Conservation (phyloP, 1,140 invertebrate species). For the Drosophila malerkotliana region DNA sequence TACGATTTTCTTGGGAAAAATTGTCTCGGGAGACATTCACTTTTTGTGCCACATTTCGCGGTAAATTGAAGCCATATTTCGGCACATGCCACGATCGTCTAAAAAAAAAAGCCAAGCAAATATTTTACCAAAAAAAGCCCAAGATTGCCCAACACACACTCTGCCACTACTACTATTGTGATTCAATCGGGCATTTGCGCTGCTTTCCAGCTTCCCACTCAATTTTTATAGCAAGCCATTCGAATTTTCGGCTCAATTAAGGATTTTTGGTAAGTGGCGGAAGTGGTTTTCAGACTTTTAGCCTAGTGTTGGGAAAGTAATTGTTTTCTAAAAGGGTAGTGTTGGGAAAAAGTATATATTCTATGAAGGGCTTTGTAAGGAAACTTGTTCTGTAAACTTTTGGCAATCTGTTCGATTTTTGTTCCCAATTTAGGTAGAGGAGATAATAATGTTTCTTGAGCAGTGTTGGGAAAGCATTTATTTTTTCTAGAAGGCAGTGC, state of each 20-base stretch:
- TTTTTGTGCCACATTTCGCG: conserved; percentile 43
- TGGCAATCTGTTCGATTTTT: no score
- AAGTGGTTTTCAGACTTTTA: not conserved
- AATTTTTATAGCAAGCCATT: not conserved
- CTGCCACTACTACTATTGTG: conserved; percentile 10
- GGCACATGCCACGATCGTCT: conserved; percentile 32
- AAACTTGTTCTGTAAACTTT: no score
- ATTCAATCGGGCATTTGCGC: conserved; percentile 1
- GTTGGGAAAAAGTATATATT: no score
- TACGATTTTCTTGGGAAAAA: not conserved
- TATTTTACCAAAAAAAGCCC: no score
- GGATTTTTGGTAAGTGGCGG: conserved; percentile 9
- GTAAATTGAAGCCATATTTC: conserved; percentile 32
- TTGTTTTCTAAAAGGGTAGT: no score
- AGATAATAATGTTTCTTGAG: no score
- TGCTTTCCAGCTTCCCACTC: conserved; percentile 2
- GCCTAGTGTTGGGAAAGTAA: not conserved
- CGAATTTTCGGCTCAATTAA: conserved; percentile 1
- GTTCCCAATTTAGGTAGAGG: no score
- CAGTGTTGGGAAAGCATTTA: no score
- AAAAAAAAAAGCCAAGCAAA: not conserved
- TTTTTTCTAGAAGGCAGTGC: no score
- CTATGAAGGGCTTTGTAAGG: no score
- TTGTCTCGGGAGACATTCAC: conserved; percentile 51
- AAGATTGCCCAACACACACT: conserved; percentile 16